phyloP scores from a whole-genome alignment of 2,888 invertebrate genomes.

The Conchocele bisecta region DNA sequence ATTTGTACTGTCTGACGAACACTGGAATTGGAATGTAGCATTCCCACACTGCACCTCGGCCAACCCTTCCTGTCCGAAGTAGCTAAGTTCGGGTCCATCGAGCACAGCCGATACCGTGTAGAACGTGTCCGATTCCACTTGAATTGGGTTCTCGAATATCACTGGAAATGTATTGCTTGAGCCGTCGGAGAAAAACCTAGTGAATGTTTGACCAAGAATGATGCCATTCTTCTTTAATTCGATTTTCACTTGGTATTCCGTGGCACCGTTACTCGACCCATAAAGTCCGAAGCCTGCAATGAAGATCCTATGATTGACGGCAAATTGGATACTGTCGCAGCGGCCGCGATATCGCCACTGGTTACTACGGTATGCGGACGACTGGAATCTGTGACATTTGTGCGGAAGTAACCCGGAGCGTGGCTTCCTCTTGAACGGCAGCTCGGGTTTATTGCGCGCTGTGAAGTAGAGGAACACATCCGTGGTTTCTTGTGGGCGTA shows the following conservation, averaged over 20 bases:
- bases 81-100: slow-evolving; percentile 96
- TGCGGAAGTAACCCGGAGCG: slow-evolving; percentile 95
- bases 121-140: slow-evolving; percentile 96
- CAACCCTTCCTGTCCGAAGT: slow-evolving; percentile 98
- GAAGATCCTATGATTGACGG: slow-evolving; percentile 96
- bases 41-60: slow-evolving; percentile 94
- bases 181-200: slow-evolving; percentile 97
- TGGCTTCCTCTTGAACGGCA: slow-evolving; percentile 92
- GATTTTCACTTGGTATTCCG: slow-evolving; percentile 96
- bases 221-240: slow-evolving; percentile 94
- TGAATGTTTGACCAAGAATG: slow-evolving; percentile 94
- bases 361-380: slow-evolving; percentile 97
- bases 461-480: slow-evolving; percentile 98
- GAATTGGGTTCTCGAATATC: slow-evolving; percentile 90
- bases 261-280: slow-evolving; percentile 97
- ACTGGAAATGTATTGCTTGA: slow-evolving; percentile 98
- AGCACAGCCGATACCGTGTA: slow-evolving; percentile 98
- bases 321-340: slow-evolving; percentile 98
- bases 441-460: slow-evolving; percentile 91
- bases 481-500: slow-evolving; percentile 96
- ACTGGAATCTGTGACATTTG: slow-evolving; percentile 97
- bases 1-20: slow-evolving; percentile 98
- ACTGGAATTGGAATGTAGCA: slow-evolving; percentile 98
- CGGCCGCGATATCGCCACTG: slow-evolving; percentile 98
- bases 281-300: slow-evolving; percentile 97